Evolutionary conservation across 2,113 vertebrate genomes (phyloP), one percentile per base, ranked within the genome.

Genomic region (Thymallus thymallus): DNA sequence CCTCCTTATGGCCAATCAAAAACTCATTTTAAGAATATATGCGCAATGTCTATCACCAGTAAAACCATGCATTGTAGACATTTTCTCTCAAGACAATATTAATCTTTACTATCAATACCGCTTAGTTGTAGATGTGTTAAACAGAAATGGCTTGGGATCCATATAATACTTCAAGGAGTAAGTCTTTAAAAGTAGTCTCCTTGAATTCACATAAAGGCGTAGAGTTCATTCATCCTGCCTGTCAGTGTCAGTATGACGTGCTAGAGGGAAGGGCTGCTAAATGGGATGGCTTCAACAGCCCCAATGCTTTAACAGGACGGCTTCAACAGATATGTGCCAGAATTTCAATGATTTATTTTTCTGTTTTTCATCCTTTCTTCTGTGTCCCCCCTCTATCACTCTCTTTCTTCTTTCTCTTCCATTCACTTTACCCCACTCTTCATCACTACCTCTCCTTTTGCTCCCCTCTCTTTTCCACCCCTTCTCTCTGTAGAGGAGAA

Each of bases 401-500:
- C 76, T 61, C n/a, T 24, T 23, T 61, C n/a, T 61, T 69, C 41
- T 1, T 46, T 18, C 20, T 76, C 24, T 75, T 1, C 71, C 64
- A 72, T 7, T 67, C 64, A 64, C 46, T 72, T 29, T 41, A 41
- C 35, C 62, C 45, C 26, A 63, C 48, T 66, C 23, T 69, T 23
- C 35, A 41, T 41, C 35, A n/a, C 6, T 66, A 24, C 35, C 48
- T 29, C 46, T 70, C 48, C 1, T 51, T 20, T 16, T 77, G 14
- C 66, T 55, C 61, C 10, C 65, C 65, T 67, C 30, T 72, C 20
- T 41, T 41, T 41, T 41, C 35, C 9, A 9, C 0, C 72, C 70
- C 76, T 23, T 35, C 29, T 64, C 76, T 74, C 55, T 60, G 72
- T 81, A 93, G 79, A 91, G 90, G 95, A 95, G 77, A 94, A 89